Conservation (phyloP, 1,140 invertebrate species). For the Drosophila pachea region DNA sequence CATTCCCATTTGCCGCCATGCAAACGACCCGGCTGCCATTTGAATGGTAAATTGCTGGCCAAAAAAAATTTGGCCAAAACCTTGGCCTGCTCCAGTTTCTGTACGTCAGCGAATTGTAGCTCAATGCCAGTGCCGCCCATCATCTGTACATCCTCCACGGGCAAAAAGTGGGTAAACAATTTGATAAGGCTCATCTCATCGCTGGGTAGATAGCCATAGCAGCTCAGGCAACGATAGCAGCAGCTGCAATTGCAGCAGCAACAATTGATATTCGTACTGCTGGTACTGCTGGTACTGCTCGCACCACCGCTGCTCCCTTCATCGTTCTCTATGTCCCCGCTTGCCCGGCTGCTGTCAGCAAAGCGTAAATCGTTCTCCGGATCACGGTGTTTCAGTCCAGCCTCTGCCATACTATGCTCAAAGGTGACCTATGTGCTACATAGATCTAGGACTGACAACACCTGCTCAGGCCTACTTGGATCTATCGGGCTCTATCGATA, state of each 20-base stretch:
- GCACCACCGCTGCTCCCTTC: no score
- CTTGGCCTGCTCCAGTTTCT: background rate
- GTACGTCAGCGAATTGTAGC: background rate
- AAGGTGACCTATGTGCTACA: no score
- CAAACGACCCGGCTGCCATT: background rate
- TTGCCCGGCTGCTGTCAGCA: no score
- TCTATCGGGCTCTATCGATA: conserved; percentile 2
- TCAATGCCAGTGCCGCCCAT: background rate
- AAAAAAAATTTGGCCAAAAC: conserved; percentile 1
- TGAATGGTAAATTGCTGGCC: conserved; percentile 7
- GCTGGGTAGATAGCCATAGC: conserved; percentile 1
- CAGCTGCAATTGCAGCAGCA: background rate
- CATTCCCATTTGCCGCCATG: background rate
- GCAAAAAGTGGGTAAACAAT: background rate
- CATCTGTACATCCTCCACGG: background rate
- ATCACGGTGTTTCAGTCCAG: no score
- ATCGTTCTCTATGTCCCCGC: no score
- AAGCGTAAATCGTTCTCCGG: no score
- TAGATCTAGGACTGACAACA: background rate
- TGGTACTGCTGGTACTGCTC: background rate
- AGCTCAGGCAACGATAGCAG: background rate
- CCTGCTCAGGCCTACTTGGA: background rate
- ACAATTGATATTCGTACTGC: background rate
- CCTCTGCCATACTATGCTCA: no score
- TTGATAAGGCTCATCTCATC: background rate